Evolutionary conservation across 1,140 invertebrate genomes (phyloP).

Genomic region (Drosophila tristis): DNA sequence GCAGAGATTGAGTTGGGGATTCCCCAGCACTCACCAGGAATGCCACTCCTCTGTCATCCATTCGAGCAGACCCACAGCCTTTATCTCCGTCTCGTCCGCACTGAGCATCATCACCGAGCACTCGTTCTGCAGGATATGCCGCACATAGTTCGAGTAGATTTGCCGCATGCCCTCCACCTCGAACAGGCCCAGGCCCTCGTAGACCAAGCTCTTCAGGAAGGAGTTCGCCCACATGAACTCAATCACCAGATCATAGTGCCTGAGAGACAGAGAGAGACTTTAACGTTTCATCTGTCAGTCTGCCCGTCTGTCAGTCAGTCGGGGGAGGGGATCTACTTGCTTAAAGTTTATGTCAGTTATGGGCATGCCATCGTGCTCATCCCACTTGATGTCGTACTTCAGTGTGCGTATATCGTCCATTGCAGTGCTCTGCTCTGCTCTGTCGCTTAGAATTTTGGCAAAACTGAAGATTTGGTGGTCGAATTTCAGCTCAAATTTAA

Average conservation of each 20-base stretch:
- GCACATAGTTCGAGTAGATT: slow-evolving; percentile 51
- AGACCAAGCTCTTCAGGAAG: slow-evolving; percentile 50
- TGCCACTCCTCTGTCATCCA: slow-evolving; percentile 76
- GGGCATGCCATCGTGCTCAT: slow-evolving; percentile 36
- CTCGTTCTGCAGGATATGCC: slow-evolving; percentile 60
- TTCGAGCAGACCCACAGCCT: slow-evolving; percentile 59
- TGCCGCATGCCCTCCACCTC: slow-evolving; percentile 47
- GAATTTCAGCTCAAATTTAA: slow-evolving; percentile 3
- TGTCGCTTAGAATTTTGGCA: slow-evolving; percentile 7
- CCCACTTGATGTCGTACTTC: slow-evolving; percentile 57
- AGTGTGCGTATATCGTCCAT: slow-evolving; percentile 53
- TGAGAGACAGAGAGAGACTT: neutral
- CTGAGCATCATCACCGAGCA: slow-evolving; percentile 70
- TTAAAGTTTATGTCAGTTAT: slow-evolving; percentile 67
- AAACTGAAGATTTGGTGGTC: slow-evolving; percentile 33
- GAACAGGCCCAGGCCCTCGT: slow-evolving; percentile 48
- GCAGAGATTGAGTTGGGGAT: neutral
- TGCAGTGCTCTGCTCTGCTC: too few species aligned
- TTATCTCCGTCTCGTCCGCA: slow-evolving; percentile 51
- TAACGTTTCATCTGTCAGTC: neutral
- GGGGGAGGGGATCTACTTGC: slow-evolving; percentile 9
- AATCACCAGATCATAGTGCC: slow-evolving; percentile 54
- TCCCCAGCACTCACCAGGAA: slow-evolving; percentile 44
- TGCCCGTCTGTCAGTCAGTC: neutral
- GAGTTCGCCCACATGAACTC: slow-evolving; percentile 69